A percentile compares a stretch with the other conserved stretches of the same genome.
phyloP scores from a whole-genome alignment of 1,140 invertebrate genomes.

The Parapsyche elsis region DNA sequence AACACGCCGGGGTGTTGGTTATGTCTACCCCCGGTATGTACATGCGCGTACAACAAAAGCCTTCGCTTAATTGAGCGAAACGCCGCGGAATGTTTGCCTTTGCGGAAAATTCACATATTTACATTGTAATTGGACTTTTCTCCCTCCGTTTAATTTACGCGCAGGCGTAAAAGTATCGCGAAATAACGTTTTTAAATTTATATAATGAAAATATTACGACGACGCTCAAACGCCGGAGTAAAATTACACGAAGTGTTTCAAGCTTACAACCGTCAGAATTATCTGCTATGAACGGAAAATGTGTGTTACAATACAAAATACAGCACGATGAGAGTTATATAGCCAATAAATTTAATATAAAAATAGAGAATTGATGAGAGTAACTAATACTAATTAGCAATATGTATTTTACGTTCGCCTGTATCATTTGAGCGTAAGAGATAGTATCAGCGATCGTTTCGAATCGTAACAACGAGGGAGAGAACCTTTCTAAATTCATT shows the following conservation, averaged over 20 bases:
- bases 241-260: too few species aligned
- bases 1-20: slow-evolving; percentile 23
- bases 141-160: slow-evolving; percentile 7
- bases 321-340: too few species aligned
- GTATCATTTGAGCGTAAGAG: background rate
- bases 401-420: background rate
- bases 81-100: slow-evolving; percentile 29
- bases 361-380: too few species aligned
- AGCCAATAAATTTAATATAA: too few species aligned
- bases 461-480: background rate
- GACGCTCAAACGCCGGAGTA: background rate
- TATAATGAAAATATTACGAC: background rate
- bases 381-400: too few species aligned
- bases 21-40: too few species aligned
- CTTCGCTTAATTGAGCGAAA: slow-evolving; percentile 36
- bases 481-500: slow-evolving; percentile 4
- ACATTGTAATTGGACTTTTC: slow-evolving; percentile 34
- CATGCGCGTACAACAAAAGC: slow-evolving; percentile 2
- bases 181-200: background rate
- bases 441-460: background rate
- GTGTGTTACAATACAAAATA: too few species aligned
- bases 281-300: too few species aligned
- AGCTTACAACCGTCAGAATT: too few species aligned
- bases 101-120: slow-evolving; percentile 34
- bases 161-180: background rate